These are phyloP conservation scores for Burhinus bistriatus DNA, from an alignment of 2,113 vertebrate genomes.

Conservation along the genomic window DNA sequence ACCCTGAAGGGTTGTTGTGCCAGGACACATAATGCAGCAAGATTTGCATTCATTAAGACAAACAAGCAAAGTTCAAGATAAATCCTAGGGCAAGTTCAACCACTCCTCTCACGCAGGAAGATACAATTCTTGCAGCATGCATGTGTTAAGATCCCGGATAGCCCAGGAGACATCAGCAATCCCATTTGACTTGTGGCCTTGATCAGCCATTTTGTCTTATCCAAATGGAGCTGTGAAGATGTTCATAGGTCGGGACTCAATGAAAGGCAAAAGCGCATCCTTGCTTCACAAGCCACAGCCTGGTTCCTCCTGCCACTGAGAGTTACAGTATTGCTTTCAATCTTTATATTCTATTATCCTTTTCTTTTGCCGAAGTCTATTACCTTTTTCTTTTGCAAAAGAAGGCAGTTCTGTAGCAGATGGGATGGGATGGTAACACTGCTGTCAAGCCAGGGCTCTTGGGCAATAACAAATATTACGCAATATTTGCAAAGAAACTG, in stretches of 20 bases:
- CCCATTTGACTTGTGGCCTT: not conserved
- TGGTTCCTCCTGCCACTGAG: not conserved
- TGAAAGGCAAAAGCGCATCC: not conserved
- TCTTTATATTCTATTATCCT: not conserved
- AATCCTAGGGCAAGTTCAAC: not conserved
- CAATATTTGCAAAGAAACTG: not conserved
- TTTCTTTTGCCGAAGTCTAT: not conserved
- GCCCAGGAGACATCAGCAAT: not conserved
- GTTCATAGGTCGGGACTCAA: not conserved
- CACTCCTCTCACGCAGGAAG: not conserved
- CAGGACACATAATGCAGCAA: not conserved
- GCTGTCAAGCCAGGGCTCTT: not conserved
- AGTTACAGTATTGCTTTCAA: not conserved
- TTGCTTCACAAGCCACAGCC: not conserved
- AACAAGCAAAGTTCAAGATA: not conserved
- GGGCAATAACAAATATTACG: not conserved
- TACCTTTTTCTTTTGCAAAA: not conserved
- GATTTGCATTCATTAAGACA: not conserved
- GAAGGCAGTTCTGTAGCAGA: not conserved
- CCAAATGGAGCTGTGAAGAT: not conserved
- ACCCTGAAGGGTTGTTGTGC: not conserved
- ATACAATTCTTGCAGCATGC: not conserved
- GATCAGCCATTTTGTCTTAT: not conserved
- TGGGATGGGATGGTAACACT: not conserved
- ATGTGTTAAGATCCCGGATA: not conserved